A percentile compares a stretch with the other conserved stretches of the same genome.
Conservation (phyloP, 2,797 vertebrate species). For the Limosa lapponica region DNA sequence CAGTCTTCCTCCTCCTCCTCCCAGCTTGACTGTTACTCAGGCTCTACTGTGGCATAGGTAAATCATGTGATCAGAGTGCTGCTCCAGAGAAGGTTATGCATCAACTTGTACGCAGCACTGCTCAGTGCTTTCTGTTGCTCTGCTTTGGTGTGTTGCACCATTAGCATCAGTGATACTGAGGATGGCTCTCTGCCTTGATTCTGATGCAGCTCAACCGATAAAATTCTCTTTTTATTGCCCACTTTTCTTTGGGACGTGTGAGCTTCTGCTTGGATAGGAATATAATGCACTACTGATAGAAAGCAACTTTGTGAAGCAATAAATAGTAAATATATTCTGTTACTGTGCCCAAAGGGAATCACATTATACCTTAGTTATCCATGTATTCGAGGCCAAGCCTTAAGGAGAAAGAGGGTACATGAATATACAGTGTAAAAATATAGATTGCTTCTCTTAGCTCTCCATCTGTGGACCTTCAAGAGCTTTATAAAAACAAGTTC, state of each 20-base stretch:
- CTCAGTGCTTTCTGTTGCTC: not conserved
- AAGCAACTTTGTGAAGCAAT: conserved; percentile 26
- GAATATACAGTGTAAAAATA: conserved; percentile 31
- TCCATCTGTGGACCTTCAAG: conserved; percentile 29
- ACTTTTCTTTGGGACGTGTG: not conserved
- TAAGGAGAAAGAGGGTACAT: not conserved
- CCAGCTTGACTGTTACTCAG: not conserved
- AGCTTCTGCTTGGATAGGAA: not conserved
- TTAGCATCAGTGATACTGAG: rapidly evolving
- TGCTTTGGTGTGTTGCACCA: rapidly evolving
- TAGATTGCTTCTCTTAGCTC: not conserved
- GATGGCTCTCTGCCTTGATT: not conserved
- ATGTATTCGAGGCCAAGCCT: not conserved
- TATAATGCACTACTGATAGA: not conserved
- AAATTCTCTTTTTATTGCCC: not conserved
- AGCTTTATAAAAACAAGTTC: conserved; percentile 35
- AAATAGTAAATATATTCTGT: conserved; percentile 2
- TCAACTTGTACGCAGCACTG: rapidly evolving
- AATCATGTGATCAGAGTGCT: not conserved
- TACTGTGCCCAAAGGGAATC: not conserved
- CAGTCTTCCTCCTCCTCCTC: not conserved
- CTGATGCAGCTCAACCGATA: not conserved
- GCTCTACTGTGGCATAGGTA: not conserved
- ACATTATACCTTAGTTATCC: not conserved
- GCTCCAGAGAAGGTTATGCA: not conserved